Conservation (phyloP, 92 coral and sea anemone genomes). For the Scolanthus callimorphus region DNA sequence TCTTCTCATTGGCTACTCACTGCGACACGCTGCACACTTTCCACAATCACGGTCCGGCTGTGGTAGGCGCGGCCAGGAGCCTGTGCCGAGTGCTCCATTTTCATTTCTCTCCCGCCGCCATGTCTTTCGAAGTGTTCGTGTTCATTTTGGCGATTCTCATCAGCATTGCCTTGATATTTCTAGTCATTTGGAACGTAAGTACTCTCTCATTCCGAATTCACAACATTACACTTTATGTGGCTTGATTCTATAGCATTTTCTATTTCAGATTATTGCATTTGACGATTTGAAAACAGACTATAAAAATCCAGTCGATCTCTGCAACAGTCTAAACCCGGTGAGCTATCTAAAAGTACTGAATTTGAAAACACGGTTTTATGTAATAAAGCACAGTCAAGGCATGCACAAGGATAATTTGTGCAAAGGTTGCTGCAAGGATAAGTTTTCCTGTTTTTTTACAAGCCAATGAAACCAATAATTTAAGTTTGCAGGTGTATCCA, state of each 20-base stretch:
- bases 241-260: conserved; percentile 1
- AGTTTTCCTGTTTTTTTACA: no score
- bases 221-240: not conserved
- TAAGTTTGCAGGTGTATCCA: no score
- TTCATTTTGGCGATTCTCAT: conserved; percentile 89
- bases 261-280: conserved; percentile 84
- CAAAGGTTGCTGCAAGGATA: no score
- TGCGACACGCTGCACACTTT: no score
- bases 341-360: no score
- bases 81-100: not conserved
- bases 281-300: conserved; percentile 98
- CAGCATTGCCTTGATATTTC: conserved; percentile 86
- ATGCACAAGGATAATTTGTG: no score
- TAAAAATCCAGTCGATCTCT: conserved; percentile 94
- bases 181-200: conserved; percentile 99
- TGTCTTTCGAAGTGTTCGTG: conserved; percentile 91
- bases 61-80: not conserved
- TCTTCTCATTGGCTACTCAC: no score
- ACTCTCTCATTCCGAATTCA: no score
- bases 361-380: no score
- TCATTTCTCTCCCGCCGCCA: not conserved
- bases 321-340: conserved; percentile 95
- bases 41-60: no score
- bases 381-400: no score
- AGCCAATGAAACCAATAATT: no score